Percentiles rank a stretch among this genome's conserved stretches.
Evolutionary conservation across 2,113 vertebrate genomes (phyloP).

Genomic region (Patagioenas fasciata): DNA sequence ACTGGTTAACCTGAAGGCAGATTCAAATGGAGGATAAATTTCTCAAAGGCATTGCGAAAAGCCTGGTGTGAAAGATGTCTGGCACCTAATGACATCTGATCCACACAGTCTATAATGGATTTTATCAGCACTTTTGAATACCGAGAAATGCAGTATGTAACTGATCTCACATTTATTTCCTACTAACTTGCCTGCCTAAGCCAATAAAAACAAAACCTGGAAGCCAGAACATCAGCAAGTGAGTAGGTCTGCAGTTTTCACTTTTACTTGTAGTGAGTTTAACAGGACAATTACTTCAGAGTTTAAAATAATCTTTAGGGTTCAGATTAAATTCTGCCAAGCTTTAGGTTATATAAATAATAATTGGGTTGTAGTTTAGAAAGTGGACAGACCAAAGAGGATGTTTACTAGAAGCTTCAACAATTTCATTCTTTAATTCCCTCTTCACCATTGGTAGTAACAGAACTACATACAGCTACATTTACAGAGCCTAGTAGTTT

Average conservation of each 20-base stretch:
- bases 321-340: not conserved
- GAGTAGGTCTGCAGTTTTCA: not conserved
- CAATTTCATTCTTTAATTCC: not conserved
- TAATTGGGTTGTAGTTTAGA: conserved; percentile 3
- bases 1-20: not conserved
- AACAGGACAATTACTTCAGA: not conserved
- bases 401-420: not conserved
- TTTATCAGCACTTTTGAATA: not conserved
- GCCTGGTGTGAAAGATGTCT: not conserved
- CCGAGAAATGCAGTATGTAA: not conserved
- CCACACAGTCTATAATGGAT: not conserved
- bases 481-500: not conserved
- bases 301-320: not conserved
- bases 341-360: not conserved
- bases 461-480: not conserved
- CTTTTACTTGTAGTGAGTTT: not conserved
- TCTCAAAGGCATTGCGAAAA: not conserved
- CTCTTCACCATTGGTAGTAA: not conserved
- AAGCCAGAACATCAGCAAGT: not conserved
- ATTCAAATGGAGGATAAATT: not conserved
- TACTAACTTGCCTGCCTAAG: not conserved
- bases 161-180: not conserved
- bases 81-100: not conserved
- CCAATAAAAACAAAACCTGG: not conserved
- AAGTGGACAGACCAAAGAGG: not conserved